Percentiles rank a stretch among this genome's conserved stretches.
phyloP scores from a whole-genome alignment of 2,113 vertebrate species.

The Sinocyclocheilus grahami region DNA sequence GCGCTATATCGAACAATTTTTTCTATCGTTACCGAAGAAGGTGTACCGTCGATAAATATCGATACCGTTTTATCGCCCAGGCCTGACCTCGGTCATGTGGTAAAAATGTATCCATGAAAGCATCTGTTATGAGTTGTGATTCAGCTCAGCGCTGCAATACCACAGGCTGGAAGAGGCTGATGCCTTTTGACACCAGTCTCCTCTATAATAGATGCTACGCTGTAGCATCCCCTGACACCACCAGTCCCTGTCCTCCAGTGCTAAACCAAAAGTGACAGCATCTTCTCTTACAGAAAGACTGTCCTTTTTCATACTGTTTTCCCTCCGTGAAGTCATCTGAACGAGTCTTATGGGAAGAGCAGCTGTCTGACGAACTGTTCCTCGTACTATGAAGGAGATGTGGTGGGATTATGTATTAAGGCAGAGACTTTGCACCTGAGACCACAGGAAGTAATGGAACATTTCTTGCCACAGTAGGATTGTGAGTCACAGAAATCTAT shows the following conservation, averaged over 20 bases:
- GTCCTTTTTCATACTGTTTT: background rate
- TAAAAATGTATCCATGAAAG: background rate
- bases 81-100: background rate
- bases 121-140: constrained; percentile 24
- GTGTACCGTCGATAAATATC: too few relatives aligned
- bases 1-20: too few relatives aligned
- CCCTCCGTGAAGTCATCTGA: background rate
- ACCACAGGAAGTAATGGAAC: background rate
- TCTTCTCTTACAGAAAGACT: constrained; percentile 3
- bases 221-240: background rate
- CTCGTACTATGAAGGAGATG: background rate
- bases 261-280: constrained; percentile 18
- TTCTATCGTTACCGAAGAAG: too few relatives aligned
- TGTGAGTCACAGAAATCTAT: constrained; percentile 1
- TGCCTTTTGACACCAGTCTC: background rate
- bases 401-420: constrained; percentile 10
- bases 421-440: background rate
- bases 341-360: constrained; percentile 11
- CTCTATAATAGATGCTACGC: background rate
- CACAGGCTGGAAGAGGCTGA: constrained; percentile 7
- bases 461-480: background rate
- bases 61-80: background rate
- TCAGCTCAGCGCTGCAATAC: constrained; percentile 4
- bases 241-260: background rate
- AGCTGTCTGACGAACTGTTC: background rate